Conservation (phyloP, 2,113 vertebrate genomes). For the Alces alces region DNA sequence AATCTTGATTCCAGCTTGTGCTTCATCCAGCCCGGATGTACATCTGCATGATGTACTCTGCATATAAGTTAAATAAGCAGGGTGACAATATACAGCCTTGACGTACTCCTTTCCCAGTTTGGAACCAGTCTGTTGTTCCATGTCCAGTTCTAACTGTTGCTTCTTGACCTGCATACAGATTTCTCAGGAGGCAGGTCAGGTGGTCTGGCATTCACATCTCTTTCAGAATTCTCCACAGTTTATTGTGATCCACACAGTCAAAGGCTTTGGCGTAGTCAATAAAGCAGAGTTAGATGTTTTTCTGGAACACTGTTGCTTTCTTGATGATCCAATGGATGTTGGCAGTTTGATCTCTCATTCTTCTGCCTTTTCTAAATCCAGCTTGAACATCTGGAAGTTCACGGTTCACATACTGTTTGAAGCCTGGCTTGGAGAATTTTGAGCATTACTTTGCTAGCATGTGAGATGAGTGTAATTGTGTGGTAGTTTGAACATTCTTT, state of each 20-base stretch:
- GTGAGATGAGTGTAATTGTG: neutral
- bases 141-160: neutral
- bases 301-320: neutral
- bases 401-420: neutral
- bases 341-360: neutral
- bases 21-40: neutral
- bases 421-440: neutral
- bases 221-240: neutral
- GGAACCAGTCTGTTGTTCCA: neutral
- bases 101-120: rapidly evolving
- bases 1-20: neutral
- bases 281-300: neutral
- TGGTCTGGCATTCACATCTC: neutral
- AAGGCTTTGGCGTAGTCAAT: neutral
- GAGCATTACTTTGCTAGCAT: neutral
- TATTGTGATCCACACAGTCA: neutral
- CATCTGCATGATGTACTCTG: neutral
- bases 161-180: neutral
- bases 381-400: neutral
- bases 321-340: neutral
- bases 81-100: neutral
- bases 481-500: neutral
- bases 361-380: neutral
- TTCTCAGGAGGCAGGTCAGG: neutral
- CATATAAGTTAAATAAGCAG: neutral